Evolutionary conservation across 1,140 invertebrate genomes (phyloP), one percentile per base, ranked within the genome.

Genomic region (Armadillidium nasatum): DNA sequence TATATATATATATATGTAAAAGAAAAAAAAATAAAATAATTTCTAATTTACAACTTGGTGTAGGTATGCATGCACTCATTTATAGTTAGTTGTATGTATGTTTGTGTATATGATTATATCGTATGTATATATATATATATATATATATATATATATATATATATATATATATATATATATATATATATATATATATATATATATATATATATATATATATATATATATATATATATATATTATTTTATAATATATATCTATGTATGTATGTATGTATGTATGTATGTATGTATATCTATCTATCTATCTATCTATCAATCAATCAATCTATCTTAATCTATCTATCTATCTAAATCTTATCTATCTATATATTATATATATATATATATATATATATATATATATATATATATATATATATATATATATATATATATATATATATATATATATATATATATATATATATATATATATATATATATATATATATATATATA

Each of bases 401-500:
- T 46, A 72, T 44, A 46, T 44, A 44, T 44, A 10, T 46, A 13
- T 46, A 44, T 72, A 72, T 72, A 72, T 72, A 72, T 44, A 44
- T 45, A 72, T 72, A 72, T 72, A 72, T 72, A 72, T 72, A 72
- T 72, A 72, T 72, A 72, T 72, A 72, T 72, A 72, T 7, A 72
- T 72, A 72, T 72, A 72, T 72, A 72, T 72, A 72, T 72, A 72
- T 72, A 72, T 72, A 72, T 72, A 72, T 72, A 72, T 44, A 72
- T 23, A 44, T 43, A 72, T 2, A 23, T 4, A 43, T n/a, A 72
- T 69, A 72, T 72, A 72, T 44, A 72, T 72, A 72, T 72, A 45
- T 45, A 45, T 15, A 45, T 50, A 72, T 3, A 72, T 50, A 72
- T 3, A 72, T 3, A 72, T 2, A 72, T 44, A 72, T 15, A 72